These are phyloP conservation scores for Arizona elegans DNA, from an alignment of 2,113 vertebrate species.

Conservation along the genomic window DNA sequence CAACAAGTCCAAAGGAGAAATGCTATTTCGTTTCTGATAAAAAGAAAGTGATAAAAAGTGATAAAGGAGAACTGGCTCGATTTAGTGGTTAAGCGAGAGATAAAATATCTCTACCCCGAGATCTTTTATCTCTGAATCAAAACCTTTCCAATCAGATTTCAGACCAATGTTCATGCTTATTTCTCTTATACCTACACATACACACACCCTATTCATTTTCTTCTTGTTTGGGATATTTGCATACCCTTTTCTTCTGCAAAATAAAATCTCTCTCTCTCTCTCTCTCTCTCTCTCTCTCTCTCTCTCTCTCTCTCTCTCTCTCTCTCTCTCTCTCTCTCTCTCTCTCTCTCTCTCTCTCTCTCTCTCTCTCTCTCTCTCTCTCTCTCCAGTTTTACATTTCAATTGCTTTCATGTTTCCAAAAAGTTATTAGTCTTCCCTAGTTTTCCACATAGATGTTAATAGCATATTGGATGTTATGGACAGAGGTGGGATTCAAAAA, in stretches of 20 bases:
- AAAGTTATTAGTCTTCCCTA: background rate
- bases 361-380: fast-evolving
- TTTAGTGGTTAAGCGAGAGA: background rate
- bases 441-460: background rate
- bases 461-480: background rate
- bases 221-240: background rate
- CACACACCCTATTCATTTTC: background rate
- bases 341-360: too few relatives aligned
- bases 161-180: background rate
- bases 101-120: background rate
- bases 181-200: background rate
- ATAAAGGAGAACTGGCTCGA: too few relatives aligned
- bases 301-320: background rate
- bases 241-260: background rate
- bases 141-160: background rate
- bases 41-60: too few relatives aligned
- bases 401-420: background rate
- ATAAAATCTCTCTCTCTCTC: background rate
- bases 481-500: too few relatives aligned
- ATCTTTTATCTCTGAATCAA: background rate
- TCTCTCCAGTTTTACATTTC: background rate
- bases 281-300: background rate
- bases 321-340: background rate
- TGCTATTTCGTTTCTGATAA: too few relatives aligned
- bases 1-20: background rate